Percentiles rank a stretch among this genome's conserved stretches.
These are phyloP conservation scores for Eurosta solidaginis DNA, from an alignment of 1,140 invertebrate genomes.

Conservation along the genomic window DNA sequence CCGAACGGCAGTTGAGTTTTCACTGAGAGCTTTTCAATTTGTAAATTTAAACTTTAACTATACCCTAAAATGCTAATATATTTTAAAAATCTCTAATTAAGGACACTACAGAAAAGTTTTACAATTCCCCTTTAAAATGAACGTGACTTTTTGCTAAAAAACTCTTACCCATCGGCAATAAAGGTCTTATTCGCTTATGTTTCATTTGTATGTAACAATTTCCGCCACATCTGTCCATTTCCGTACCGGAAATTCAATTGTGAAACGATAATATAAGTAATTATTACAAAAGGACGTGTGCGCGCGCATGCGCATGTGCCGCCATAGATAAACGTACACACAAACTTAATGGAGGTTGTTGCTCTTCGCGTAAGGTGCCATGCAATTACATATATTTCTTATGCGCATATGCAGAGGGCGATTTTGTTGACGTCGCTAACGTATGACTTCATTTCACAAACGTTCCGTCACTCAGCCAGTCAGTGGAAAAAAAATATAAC, in stretches of 20 bases:
- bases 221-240: slow-evolving; percentile 55
- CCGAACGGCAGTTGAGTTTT: no score
- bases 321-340: background rate
- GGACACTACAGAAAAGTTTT: no score
- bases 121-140: no score
- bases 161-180: slow-evolving; percentile 59
- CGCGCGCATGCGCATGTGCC: slow-evolving; percentile 44
- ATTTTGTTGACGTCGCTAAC: background rate
- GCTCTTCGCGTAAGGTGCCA: background rate
- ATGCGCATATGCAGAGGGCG: background rate
- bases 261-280: slow-evolving; percentile 47
- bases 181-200: slow-evolving; percentile 51
- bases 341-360: background rate
- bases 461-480: background rate
- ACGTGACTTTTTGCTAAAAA: background rate
- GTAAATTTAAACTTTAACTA: no score
- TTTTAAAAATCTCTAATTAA: no score
- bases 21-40: no score
- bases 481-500: background rate
- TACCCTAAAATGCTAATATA: no score
- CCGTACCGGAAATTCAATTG: slow-evolving; percentile 57
- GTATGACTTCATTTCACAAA: background rate
- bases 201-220: slow-evolving; percentile 59
- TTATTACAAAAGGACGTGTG: slow-evolving; percentile 60
- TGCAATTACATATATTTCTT: background rate